Evolutionary conservation across 2,888 invertebrate genomes (phyloP), one percentile per base, ranked within the genome.

Genomic region (Trichacis sp.): DNA sequence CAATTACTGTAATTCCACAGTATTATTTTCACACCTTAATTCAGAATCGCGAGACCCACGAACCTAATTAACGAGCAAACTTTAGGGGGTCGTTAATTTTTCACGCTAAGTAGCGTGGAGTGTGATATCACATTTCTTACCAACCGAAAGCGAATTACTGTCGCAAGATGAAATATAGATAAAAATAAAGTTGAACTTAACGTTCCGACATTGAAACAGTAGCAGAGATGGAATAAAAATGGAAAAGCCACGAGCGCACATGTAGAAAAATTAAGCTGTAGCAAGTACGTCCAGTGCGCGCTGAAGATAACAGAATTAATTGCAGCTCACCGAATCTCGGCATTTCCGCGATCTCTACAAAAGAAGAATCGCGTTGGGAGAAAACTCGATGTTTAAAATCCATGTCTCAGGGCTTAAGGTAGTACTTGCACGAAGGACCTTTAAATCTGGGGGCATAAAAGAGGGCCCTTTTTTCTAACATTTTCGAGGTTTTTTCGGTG

Each of bases 1-100:
- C n/a, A n/a, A n/a, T n/a, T n/a, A n/a, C n/a, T n/a, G n/a, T n/a
- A n/a, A n/a, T n/a, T n/a, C n/a, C n/a, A n/a, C n/a, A n/a, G n/a
- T n/a, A n/a, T n/a, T n/a, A n/a, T n/a, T n/a, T n/a, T n/a, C n/a
- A n/a, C n/a, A n/a, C n/a, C n/a, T n/a, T n/a, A n/a, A n/a, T n/a
- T n/a, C n/a, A n/a, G n/a, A n/a, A n/a, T n/a, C n/a, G n/a, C n/a
- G n/a, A n/a, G n/a, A n/a, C n/a, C n/a, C n/a, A n/a, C 59, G 55
- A 59, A 53, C 56, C 64, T 68, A 64, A 68, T 64, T 62, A 68
- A 68, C 57, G 61, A 68, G 64, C 59, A 62, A 68, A 68, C 64
- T 68, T 64, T 56, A 38, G 49, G 11, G 11, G 5, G 3, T 12
- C 14, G 14, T 36, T 36, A 6, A 11, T 36, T 36, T 36, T 11